Evolutionary conservation across 1,140 invertebrate species (phyloP), one percentile per base, ranked within the genome.

Genomic region (Agrilus planipennis): DNA sequence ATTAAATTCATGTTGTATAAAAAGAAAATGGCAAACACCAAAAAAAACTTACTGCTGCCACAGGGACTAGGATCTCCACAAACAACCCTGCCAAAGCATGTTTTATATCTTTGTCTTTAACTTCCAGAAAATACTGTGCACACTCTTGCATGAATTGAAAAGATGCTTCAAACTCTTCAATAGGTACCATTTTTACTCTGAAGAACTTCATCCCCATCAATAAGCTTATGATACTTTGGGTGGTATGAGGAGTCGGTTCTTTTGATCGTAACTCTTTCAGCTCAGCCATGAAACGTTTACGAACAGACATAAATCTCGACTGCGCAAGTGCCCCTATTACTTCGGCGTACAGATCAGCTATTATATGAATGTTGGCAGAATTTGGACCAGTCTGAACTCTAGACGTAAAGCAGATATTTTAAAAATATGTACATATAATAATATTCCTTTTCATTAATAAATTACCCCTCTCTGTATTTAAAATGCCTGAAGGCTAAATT

Each of bases 191-290:
- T 58, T 80, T 87, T 41, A 57, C 71, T 59, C 94, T 72, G 62
- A 99, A 98, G 68, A 98, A 99, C 70, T 99, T 99, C 89, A 99
- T 98, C 39, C 95, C 94, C 91, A 98, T 99, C 9, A 99, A 64
- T 20, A 99, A 70, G 20, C 89, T 93, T 47, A 98, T 98, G 43
- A 99, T 96, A 57, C 86, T 89, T 53, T 97, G 91, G 0, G 89
- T 91, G 11, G 83, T 90, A 52, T 85, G 77, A 0, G 89, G 81
- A 15, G 82, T 88, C 5, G 86, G 82, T 58, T 98, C 92, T 55
- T 86, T 81, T 29, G 70, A 70, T 37, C 87, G 65, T 50, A 94
- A 63, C 65, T 96, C 93, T 67, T 91, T 92, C 19, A 99, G 66
- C 66, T 98, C 92, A 17, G 75, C 75, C 64, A 91, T 87, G 63